Evolutionary conservation across 2,888 invertebrate species (phyloP).

Genomic region (Cryptocephalus primarius): DNA sequence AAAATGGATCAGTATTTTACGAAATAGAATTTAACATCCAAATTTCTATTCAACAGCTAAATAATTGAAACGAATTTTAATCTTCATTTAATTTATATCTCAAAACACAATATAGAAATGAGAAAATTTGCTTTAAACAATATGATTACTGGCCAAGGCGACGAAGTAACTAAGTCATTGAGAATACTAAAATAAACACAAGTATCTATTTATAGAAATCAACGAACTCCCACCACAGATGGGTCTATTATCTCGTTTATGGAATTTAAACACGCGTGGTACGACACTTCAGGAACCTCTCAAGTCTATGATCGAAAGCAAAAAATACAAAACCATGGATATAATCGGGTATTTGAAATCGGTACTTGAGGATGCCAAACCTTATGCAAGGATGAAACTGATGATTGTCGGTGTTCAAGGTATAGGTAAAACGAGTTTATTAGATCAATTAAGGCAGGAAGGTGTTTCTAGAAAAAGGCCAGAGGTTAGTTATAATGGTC

Average conservation of each 20-base stretch:
- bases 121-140: not conserved
- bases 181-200: not conserved
- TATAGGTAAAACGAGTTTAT: conserved; percentile 78
- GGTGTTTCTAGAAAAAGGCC: conserved; percentile 65
- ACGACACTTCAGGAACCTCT: conserved; percentile 83
- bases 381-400: conserved; percentile 90
- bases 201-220: conserved; percentile 47
- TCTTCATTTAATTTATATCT: not conserved
- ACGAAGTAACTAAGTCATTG: not conserved
- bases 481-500: conserved; percentile 35
- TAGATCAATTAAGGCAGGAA: conserved; percentile 81
- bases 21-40: too few relatives aligned
- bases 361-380: conserved; percentile 78
- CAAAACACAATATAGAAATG: not conserved
- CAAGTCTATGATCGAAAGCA: conserved; percentile 81
- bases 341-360: conserved; percentile 87
- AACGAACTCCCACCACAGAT: conserved; percentile 88
- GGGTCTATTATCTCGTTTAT: conserved; percentile 86
- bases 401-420: conserved; percentile 92
- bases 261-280: conserved; percentile 90
- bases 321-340: conserved; percentile 92
- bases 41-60: too few relatives aligned
- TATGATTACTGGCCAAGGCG: not conserved
- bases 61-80: too few relatives aligned
- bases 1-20: too few relatives aligned